Evolutionary conservation across 2,113 vertebrate species (phyloP), one percentile per base, ranked within the genome.

Genomic region (Atherinomorus stipes): DNA sequence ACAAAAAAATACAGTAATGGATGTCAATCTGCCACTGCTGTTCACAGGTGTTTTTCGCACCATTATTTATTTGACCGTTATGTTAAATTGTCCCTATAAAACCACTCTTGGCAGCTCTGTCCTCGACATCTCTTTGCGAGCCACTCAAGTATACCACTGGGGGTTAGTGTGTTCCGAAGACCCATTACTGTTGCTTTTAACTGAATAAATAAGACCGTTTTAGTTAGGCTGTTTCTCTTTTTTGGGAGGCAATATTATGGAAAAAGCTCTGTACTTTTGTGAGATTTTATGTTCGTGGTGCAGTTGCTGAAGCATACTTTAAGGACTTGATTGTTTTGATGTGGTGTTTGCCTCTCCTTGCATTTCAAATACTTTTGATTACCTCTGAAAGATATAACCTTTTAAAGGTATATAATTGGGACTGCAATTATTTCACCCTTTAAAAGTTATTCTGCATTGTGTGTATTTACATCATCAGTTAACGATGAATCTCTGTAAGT

Each of bases 61-160:
- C 86, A 66, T 78, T 92, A 91, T 93, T 94, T 92, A 94, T 94
- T 93, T 92, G 92, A 91, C 89, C 86, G 87, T 94, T 93, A 93
- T 93, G 90, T 91, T 93, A 93, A 93, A 93, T 92, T 90, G 91
- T 92, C 88, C 90, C 83, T 91, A 91, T 93, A 93, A 94, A 93
- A 90, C 81, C 65, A 58, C 75, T 88, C 88, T 89, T 93, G 91
- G 89, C 91, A 93, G 84, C 85, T 64, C 82, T 84, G 83, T 91
- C 83, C 90, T 86, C 89, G 71, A 82, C 85, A 88, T 90, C 85
- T 87, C 85, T 92, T 88, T 89, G 84, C 78, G 81, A 91, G 84
- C 85, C 89, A 85, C 82, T 93, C 89, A 91, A 93, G 85, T 89
- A 81, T 81, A 91, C 90, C 90, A 82, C 87, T 74, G 89, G 88